A percentile compares a stretch with the other conserved stretches of the same genome.
These are phyloP conservation scores for Rotaria sp. DNA, from an alignment of 2,888 invertebrate genomes.

Conservation along the genomic window DNA sequence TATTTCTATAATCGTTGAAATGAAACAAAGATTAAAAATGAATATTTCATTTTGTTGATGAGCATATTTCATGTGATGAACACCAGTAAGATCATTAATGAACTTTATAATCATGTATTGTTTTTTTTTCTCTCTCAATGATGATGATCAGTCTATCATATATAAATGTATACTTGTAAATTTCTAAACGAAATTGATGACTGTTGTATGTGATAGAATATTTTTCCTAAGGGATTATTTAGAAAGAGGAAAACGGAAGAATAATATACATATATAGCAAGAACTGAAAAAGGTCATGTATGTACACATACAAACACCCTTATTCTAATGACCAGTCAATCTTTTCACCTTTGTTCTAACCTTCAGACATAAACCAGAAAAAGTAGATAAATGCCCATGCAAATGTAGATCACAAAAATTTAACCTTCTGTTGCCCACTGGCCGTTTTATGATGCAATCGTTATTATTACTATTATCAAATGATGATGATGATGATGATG, in stretches of 20 bases:
- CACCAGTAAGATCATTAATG: too few species aligned
- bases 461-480: neutral
- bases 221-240: neutral
- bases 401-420: neutral
- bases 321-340: neutral
- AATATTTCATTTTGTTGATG: neutral
- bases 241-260: neutral
- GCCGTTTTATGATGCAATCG: neutral
- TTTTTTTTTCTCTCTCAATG: too few species aligned
- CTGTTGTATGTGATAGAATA: neutral
- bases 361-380: conserved; percentile 1
- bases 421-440: neutral
- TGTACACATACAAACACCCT: neutral
- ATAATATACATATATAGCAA: neutral
- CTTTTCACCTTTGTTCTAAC: neutral
- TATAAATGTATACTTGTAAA: too few species aligned
- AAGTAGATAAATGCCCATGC: neutral
- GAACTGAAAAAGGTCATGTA: conserved; percentile 4
- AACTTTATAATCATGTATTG: too few species aligned
- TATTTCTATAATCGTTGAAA: neutral
- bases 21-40: neutral
- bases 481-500: conserved; percentile 2
- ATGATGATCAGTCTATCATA: too few species aligned
- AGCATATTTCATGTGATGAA: too few species aligned
- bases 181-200: too few species aligned